Conservation (phyloP, 2,888 invertebrate species). For the Mesodorylaimus sp. region DNA sequence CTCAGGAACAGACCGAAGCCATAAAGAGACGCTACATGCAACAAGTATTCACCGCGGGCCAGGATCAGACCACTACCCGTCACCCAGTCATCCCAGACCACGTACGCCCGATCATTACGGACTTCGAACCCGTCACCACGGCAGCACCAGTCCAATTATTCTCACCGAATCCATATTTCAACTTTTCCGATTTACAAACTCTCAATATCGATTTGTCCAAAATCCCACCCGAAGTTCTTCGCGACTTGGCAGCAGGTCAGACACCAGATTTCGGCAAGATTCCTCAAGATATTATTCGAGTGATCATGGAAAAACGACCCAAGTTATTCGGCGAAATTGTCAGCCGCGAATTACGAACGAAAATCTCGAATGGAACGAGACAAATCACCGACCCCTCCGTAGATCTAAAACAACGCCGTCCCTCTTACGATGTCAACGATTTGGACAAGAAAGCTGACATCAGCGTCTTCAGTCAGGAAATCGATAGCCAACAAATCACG, state of each 20-base stretch:
- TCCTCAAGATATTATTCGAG: too few relatives aligned
- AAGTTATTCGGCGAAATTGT: neutral
- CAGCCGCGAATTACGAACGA: neutral
- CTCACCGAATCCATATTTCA: neutral
- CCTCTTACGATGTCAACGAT: neutral
- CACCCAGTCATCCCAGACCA: too few relatives aligned
- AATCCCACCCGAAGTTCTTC: constrained; percentile 1
- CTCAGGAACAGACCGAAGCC: constrained; percentile 10
- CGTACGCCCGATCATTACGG: too few relatives aligned
- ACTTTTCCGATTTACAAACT: neutral
- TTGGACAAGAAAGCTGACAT: neutral
- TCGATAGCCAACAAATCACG: too few relatives aligned
- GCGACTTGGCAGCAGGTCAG: neutral
- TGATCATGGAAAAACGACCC: neutral
- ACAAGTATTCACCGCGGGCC: too few relatives aligned
- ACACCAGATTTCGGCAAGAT: neutral
- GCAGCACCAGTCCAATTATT: neutral
- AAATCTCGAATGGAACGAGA: too few relatives aligned
- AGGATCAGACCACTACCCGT: too few relatives aligned
- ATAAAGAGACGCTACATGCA: neutral
- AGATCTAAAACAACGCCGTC: neutral
- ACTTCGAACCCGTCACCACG: too few relatives aligned
- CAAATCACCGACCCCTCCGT: neutral
- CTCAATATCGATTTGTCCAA: constrained; percentile 4
- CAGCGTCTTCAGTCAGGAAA: neutral